Evolutionary conservation across 2,888 invertebrate species (phyloP), one percentile per base, ranked within the genome.

Genomic region (Reticulitermes lucifugus): DNA sequence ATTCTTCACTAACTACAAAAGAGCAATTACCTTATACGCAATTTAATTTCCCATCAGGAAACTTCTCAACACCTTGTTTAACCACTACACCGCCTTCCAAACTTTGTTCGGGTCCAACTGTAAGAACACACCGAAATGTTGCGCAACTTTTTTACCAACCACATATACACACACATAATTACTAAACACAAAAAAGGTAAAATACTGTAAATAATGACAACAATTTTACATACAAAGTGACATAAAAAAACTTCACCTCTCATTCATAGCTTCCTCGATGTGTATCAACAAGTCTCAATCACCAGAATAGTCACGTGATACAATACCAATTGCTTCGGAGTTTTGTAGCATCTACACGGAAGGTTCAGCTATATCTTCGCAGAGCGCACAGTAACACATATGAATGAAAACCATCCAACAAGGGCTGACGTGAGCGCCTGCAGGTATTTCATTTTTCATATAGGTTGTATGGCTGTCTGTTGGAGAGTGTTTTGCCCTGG

Each of bases 31-130:
- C 65, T 65, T 65, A 65, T 2, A 65, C 10, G n/a, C 10, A 65
- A n/a, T n/a, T n/a, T 25, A 12, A 65, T 65, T 65, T 65, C 65
- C 41, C 73, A 18, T 41, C 41, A 41, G 41, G 18, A 18, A 9
- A 73, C 5, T 10, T 73, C 41, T 35, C 7, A 41, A 6, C n/a
- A 65, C 2, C 25, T n/a, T 65, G 65, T 65, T 65, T 73, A 7
- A 73, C 41, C 73, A 73, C 41, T 73, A 41, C 73, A 73, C 73
- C 73, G 73, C 73, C 73, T 73, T 73, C 73, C 41, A 21, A 73
- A 65, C n/a, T 73, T 73, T 73, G 73, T 73, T 73, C 41, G 73
- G 73, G 73, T 73, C 41, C 41, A 41, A 41, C 41, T 73, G 73
- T 41, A 41, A 73, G 73, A 25, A 65, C 25, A 65, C n/a, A 65